Evolutionary conservation across 2,888 invertebrate genomes (phyloP).

Genomic region (Dioctria rufipes): DNA sequence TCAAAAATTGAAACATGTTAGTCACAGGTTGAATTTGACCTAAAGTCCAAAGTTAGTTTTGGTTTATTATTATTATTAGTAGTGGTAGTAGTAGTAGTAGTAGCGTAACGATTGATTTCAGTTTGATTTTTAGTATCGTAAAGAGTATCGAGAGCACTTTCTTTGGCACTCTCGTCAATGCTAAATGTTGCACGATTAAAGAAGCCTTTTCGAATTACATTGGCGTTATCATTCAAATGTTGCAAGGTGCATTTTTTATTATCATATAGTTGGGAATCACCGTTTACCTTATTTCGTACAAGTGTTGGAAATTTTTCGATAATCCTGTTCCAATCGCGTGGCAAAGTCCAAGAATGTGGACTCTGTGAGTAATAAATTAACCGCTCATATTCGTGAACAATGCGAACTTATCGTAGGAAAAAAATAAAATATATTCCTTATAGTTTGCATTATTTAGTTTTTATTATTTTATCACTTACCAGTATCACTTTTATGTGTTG

Average conservation of each 20-base stretch:
- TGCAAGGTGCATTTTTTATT: conserved; percentile 29
- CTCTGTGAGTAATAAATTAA: conserved; percentile 69
- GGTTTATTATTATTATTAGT: conserved; percentile 58
- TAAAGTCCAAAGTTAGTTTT: conserved; percentile 63
- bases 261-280: conserved; percentile 59
- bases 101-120: conserved; percentile 26
- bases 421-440: neutral
- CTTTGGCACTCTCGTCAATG: conserved; percentile 63
- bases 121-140: conserved; percentile 31
- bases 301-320: conserved; percentile 68
- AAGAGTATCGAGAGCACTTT: conserved; percentile 51
- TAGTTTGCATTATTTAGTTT: neutral
- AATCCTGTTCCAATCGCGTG: conserved; percentile 69
- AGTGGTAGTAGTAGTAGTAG: conserved; percentile 43
- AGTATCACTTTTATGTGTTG: conserved; percentile 54
- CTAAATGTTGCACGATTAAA: conserved; percentile 66
- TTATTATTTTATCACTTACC: conserved; percentile 45
- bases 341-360: conserved; percentile 70
- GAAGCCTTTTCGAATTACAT: conserved; percentile 66
- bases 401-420: conserved; percentile 64
- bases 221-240: conserved; percentile 60
- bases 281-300: conserved; percentile 71
- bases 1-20: conserved; percentile 58
- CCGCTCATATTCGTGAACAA: conserved; percentile 69
- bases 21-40: conserved; percentile 66